Percentiles rank a stretch among this genome's conserved stretches.
Conservation (phyloP, 2,113 vertebrate species). For the Aramus guarauna region DNA sequence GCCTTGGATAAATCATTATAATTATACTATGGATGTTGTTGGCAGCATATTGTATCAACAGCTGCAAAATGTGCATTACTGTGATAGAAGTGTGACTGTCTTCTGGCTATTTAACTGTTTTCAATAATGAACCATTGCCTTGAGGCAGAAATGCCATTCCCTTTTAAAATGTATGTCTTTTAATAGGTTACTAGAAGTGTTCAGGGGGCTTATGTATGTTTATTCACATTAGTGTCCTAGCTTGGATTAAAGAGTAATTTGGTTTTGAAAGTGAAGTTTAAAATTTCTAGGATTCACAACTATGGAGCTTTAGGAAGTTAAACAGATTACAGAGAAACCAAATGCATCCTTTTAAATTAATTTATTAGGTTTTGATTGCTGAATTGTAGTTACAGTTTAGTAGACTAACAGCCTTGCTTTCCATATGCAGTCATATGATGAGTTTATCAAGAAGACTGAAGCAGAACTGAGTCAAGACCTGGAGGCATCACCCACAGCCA, state of each 20-base stretch:
- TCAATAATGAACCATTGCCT: not conserved
- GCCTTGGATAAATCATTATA: not conserved
- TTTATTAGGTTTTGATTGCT: not conserved
- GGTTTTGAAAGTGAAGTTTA: not conserved
- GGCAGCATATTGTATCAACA: not conserved
- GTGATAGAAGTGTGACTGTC: not conserved
- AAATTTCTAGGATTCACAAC: not conserved
- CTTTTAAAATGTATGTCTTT: not conserved
- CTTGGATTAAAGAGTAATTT: not conserved
- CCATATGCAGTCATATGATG: slow-evolving; percentile 84
- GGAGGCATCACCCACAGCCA: slow-evolving; percentile 75
- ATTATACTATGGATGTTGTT: not conserved
- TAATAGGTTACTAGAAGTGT: not conserved
- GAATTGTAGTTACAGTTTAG: not conserved
- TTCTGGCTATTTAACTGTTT: not conserved
- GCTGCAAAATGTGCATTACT: not conserved
- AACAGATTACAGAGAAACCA: not conserved
- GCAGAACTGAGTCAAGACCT: slow-evolving; percentile 86
- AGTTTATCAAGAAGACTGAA: slow-evolving; percentile 95
- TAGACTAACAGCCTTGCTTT: not conserved
- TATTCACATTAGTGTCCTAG: not conserved
- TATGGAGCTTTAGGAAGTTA: not conserved
- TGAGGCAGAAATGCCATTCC: not conserved
- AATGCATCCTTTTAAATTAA: not conserved
- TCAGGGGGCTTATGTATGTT: not conserved